phyloP scores from a whole-genome alignment of 2,113 vertebrate species.

The Girardinichthys multiradiatus region DNA sequence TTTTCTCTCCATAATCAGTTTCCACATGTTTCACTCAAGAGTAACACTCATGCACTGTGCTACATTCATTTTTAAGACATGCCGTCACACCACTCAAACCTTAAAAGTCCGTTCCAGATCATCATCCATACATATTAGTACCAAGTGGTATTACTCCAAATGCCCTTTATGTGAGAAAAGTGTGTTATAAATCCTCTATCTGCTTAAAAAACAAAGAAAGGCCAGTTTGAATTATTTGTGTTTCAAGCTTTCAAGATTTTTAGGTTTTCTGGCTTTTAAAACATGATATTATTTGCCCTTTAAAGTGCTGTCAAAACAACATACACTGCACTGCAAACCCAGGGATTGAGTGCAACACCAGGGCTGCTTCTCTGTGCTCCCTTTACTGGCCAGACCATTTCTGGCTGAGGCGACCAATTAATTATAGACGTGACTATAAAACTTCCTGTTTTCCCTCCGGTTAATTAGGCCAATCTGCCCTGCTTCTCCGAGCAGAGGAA shows the following conservation, averaged over 20 bases:
- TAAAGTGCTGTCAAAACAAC: not conserved
- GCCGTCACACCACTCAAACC: not conserved
- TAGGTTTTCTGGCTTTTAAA: not conserved
- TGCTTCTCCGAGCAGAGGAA: constrained; percentile 78
- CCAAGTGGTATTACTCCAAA: not conserved
- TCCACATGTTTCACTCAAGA: not conserved
- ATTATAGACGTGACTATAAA: constrained; percentile 83
- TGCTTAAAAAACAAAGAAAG: not conserved
- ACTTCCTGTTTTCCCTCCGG: constrained; percentile 84
- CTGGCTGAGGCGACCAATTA: constrained; percentile 80
- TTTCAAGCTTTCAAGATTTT: not conserved
- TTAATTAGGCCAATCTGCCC: constrained; percentile 83
- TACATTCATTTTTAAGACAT: not conserved
- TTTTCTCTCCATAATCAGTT: not conserved
- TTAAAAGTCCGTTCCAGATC: not conserved
- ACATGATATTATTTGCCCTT: not conserved
- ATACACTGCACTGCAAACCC: constrained; percentile 45
- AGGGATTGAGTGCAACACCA: constrained; percentile 55
- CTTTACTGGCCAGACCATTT: constrained; percentile 74
- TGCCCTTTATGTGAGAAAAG: not conserved
- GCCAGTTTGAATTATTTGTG: not conserved
- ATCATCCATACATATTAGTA: not conserved
- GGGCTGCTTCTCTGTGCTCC: constrained; percentile 68
- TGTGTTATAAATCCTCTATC: not conserved
- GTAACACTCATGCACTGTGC: not conserved